Evolutionary conservation across 2,888 invertebrate species (phyloP).

Genomic region (Caenorhabditis parvicauda): DNA sequence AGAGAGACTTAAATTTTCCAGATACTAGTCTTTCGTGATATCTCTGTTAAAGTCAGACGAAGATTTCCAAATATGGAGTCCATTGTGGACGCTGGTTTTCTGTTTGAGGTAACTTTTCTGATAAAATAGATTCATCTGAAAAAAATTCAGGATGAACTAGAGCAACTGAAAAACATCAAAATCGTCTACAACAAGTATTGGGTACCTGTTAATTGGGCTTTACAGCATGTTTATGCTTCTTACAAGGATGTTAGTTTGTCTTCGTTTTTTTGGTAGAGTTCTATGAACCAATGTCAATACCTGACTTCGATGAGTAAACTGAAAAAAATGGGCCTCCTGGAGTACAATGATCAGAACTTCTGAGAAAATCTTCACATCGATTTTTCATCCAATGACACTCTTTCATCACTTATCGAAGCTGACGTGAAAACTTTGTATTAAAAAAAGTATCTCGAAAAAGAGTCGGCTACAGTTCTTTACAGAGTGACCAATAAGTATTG

Average conservation of each 20-base stretch:
- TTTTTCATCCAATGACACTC: too few species aligned
- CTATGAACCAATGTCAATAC: too few species aligned
- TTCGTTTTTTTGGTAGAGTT: too few species aligned
- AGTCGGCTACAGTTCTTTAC: too few species aligned
- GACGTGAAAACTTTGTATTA: too few species aligned
- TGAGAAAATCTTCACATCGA: too few species aligned
- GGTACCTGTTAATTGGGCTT: constrained; percentile 48
- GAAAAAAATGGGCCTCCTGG: not conserved
- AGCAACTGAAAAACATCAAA: constrained; percentile 29
- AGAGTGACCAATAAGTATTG: too few species aligned
- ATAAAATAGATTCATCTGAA: not conserved
- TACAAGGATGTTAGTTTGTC: too few species aligned
- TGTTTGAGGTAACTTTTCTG: constrained; percentile 1
- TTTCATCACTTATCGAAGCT: too few species aligned
- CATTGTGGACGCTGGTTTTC: constrained; percentile 21
- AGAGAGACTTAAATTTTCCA: not conserved
- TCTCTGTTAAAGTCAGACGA: constrained; percentile 24
- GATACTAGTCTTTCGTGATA: constrained; percentile 33
- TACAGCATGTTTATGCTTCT: too few species aligned
- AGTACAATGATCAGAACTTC: not conserved
- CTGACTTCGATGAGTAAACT: not conserved
- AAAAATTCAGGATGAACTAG: constrained; percentile 23
- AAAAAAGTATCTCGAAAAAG: too few species aligned
- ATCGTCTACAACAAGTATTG: constrained; percentile 44
- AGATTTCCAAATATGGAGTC: constrained; percentile 31